A percentile compares a stretch with the other conserved stretches of the same genome.
These are phyloP conservation scores for Zaprionus africanus DNA, from an alignment of 1,140 invertebrate genomes.

Conservation along the genomic window DNA sequence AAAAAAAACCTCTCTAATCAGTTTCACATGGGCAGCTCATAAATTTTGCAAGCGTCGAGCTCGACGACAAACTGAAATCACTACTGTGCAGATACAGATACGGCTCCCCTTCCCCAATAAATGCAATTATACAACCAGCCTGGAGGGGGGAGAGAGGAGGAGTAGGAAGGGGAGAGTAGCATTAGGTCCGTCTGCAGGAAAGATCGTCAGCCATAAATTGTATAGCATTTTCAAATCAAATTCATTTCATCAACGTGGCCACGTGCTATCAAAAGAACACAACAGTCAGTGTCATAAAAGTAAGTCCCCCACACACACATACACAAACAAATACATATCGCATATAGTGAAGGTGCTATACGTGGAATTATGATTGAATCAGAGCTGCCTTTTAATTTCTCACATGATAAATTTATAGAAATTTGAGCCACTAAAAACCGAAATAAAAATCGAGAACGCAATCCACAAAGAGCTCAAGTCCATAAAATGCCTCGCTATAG, in stretches of 20 bases:
- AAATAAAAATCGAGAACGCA: constrained; percentile 59
- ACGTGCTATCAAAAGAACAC: constrained; percentile 66
- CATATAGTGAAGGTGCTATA: background rate
- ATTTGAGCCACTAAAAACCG: constrained; percentile 56
- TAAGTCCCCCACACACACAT: constrained; percentile 3
- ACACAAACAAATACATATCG: constrained; percentile 3
- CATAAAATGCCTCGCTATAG: constrained; percentile 46
- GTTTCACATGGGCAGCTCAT: constrained; percentile 78
- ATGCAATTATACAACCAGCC: constrained; percentile 74
- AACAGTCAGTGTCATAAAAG: constrained; percentile 35
- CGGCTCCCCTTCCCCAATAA: constrained; percentile 53
- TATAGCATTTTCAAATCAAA: constrained; percentile 78
- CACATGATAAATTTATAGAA: constrained; percentile 76
- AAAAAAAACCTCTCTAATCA: constrained; percentile 58
- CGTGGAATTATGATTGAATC: constrained; percentile 74
- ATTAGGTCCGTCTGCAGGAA: constrained; percentile 8
- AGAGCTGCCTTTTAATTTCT: constrained; percentile 67
- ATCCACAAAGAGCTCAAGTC: constrained; percentile 56
- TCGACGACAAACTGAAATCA: constrained; percentile 65
- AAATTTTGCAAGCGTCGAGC: constrained; percentile 64
- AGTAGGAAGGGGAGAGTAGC: background rate
- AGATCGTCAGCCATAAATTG: constrained; percentile 71
- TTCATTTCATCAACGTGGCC: constrained; percentile 62
- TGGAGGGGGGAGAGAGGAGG: background rate
- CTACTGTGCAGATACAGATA: constrained; percentile 76